phyloP scores from a whole-genome alignment of 2,888 invertebrate species.

The Nephrocerus scutellatus region DNA sequence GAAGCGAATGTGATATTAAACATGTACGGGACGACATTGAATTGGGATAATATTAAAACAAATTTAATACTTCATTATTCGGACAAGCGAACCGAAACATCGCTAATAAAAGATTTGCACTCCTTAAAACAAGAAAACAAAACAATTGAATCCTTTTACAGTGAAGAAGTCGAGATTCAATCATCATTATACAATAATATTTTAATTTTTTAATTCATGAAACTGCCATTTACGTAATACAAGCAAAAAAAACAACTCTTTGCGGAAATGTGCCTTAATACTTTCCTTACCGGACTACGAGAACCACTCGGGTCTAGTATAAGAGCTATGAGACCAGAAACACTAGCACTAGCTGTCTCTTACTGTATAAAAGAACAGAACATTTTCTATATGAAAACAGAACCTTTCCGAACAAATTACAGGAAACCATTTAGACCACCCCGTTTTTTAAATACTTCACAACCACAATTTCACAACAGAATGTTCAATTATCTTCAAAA shows the following conservation, averaged over 20 bases:
- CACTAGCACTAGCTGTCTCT: slow-evolving; percentile 3
- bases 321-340: slow-evolving; percentile 22
- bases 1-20: slow-evolving; percentile 21
- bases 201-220: slow-evolving; percentile 23
- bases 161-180: slow-evolving; percentile 24
- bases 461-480: slow-evolving; percentile 2
- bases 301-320: slow-evolving; percentile 25
- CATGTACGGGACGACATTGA: slow-evolving; percentile 19
- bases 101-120: slow-evolving; percentile 20
- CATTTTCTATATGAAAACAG: too few relatives aligned
- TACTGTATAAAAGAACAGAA: slow-evolving; percentile 3
- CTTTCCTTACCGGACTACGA: slow-evolving; percentile 19
- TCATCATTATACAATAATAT: slow-evolving; percentile 21
- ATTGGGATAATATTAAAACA: slow-evolving; percentile 18
- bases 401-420: neutral
- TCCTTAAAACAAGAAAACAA: slow-evolving; percentile 14
- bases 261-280: slow-evolving; percentile 24
- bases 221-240: slow-evolving; percentile 16
- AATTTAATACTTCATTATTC: slow-evolving; percentile 20
- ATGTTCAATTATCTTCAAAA: neutral
- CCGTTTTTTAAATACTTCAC: neutral
- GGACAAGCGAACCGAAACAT: slow-evolving; percentile 21
- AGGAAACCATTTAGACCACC: neutral
- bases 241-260: slow-evolving; percentile 21
- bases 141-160: slow-evolving; percentile 20